Evolutionary conservation across 2,797 vertebrate species (phyloP).

Genomic region (Lacerta agilis): DNA sequence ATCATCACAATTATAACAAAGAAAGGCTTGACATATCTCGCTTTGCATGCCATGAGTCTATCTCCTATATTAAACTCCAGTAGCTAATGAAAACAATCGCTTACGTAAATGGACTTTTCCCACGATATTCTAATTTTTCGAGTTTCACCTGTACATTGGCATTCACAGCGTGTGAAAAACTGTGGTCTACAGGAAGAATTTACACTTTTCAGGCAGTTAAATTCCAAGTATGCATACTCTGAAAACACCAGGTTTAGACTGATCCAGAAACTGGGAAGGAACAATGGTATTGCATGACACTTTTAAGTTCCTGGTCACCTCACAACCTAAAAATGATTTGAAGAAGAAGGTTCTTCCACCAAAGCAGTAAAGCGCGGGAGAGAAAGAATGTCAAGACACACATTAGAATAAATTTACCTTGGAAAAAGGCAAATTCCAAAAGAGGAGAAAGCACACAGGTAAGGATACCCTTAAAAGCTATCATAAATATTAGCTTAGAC

Average conservation of each 20-base stretch:
- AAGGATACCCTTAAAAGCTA: neutral
- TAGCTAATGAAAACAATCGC: too few relatives aligned
- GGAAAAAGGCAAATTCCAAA: constrained; percentile 13
- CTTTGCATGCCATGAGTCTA: too few relatives aligned
- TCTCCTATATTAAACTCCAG: too few relatives aligned
- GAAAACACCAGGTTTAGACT: constrained; percentile 44
- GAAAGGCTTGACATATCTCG: too few relatives aligned
- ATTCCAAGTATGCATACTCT: constrained; percentile 51
- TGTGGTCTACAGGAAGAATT: constrained; percentile 56
- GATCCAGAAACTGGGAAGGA: constrained; percentile 59
- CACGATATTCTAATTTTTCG: too few relatives aligned
- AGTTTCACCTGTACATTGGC: constrained; percentile 25
- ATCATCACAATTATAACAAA: too few relatives aligned
- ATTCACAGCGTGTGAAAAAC: constrained; percentile 62
- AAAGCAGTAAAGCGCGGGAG: constrained; percentile 2
- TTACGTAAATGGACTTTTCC: too few relatives aligned
- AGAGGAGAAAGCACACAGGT: constrained; percentile 6
- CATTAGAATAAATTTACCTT: neutral
- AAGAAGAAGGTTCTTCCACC: constrained; percentile 52
- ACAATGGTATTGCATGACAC: constrained; percentile 49
- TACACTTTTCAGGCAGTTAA: constrained; percentile 51
- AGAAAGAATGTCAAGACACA: neutral
- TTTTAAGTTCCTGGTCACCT: neutral
- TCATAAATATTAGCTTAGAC: constrained; percentile 2
- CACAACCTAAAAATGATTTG: constrained; percentile 7